Evolutionary conservation across 2,888 invertebrate genomes (phyloP).

Genomic region (Hypolimnas misippus): DNA sequence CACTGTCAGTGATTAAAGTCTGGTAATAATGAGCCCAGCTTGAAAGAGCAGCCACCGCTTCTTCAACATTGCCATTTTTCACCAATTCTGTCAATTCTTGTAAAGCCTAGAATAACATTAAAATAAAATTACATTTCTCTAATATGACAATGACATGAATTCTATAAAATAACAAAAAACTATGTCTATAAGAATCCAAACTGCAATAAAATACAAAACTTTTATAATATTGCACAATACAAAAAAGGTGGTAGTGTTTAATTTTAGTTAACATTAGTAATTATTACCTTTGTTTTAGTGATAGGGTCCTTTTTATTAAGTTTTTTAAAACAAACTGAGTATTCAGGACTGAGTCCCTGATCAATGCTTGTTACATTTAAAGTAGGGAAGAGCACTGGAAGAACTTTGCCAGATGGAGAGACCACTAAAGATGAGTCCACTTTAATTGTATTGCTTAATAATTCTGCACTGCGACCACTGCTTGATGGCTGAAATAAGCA

Average conservation of each 20-base stretch:
- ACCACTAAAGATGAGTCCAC: constrained; percentile 44
- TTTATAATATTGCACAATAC: no score
- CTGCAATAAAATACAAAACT: no score
- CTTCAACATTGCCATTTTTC: constrained; percentile 85
- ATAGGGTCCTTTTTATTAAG: constrained; percentile 95
- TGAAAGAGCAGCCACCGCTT: constrained; percentile 88
- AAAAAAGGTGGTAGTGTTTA: background rate
- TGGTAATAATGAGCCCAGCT: constrained; percentile 93
- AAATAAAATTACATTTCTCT: constrained; percentile 7
- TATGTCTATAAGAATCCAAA: background rate
- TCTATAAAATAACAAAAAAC: no score
- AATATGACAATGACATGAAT: no score
- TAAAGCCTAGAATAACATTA: constrained; percentile 85
- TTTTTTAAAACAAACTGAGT: constrained; percentile 92
- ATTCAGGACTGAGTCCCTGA: constrained; percentile 88
- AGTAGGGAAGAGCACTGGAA: constrained; percentile 64
- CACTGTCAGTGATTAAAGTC: constrained; percentile 89
- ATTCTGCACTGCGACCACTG: constrained; percentile 94
- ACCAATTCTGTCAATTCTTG: constrained; percentile 91
- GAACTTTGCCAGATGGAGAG: constrained; percentile 48
- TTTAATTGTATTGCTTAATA: constrained; percentile 84
- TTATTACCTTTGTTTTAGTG: constrained; percentile 92
- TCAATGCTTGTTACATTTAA: constrained; percentile 81
- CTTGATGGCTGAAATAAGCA: constrained; percentile 91
- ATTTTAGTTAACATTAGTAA: background rate